Percentiles rank a stretch among this genome's conserved stretches.
Evolutionary conservation across 2,888 invertebrate species (phyloP).

Genomic region (Agapetus fuscipes): DNA sequence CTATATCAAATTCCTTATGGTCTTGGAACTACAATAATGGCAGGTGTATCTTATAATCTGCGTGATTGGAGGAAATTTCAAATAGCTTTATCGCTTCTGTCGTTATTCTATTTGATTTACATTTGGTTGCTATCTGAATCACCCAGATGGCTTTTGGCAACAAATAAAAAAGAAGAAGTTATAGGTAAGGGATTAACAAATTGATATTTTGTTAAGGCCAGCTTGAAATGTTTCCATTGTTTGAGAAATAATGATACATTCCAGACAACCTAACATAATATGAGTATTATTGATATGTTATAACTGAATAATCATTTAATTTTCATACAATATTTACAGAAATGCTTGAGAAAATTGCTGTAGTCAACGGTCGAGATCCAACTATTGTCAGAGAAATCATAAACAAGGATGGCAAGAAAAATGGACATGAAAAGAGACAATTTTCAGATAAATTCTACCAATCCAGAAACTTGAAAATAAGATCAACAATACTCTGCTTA

Average conservation of each 20-base stretch:
- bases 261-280: too few species aligned
- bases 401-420: slow-evolving; percentile 22
- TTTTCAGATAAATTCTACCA: slow-evolving; percentile 39
- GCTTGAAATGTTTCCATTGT: too few species aligned
- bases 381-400: slow-evolving; percentile 9
- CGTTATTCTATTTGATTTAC: slow-evolving; percentile 39
- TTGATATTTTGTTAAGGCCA: too few species aligned
- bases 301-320: too few species aligned
- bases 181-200: slow-evolving; percentile 32
- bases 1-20: slow-evolving; percentile 56
- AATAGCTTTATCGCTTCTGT: slow-evolving; percentile 41
- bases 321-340: too few species aligned
- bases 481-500: slow-evolving; percentile 39
- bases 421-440: slow-evolving; percentile 23
- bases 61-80: slow-evolving; percentile 54
- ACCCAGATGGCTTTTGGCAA: slow-evolving; percentile 52
- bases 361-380: slow-evolving; percentile 27
- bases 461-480: slow-evolving; percentile 40
- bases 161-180: slow-evolving; percentile 42
- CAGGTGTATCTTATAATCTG: slow-evolving; percentile 45
- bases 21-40: slow-evolving; percentile 48
- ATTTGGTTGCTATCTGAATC: slow-evolving; percentile 50
- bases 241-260: too few species aligned
- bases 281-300: too few species aligned
- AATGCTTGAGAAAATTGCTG: slow-evolving; percentile 30